These are phyloP conservation scores for Upupa epops DNA, from an alignment of 2,113 vertebrate species.

Conservation along the genomic window DNA sequence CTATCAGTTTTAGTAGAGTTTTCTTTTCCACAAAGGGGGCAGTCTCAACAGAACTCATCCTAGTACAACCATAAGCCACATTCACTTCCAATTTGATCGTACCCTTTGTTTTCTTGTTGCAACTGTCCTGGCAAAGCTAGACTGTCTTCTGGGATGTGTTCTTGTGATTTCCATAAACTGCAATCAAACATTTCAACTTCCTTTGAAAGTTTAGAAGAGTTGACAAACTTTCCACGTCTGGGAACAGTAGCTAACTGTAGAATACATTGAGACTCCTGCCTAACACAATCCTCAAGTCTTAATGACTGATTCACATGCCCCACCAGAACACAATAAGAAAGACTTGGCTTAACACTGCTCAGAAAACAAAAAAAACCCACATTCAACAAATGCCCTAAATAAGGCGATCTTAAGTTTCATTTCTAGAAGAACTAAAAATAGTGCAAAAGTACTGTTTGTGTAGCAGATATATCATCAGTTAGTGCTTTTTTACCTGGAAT, in stretches of 20 bases:
- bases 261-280: not conserved
- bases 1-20: not conserved
- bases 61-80: not conserved
- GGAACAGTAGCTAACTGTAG: not conserved
- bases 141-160: not conserved
- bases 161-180: too few relatives aligned
- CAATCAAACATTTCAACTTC: too few relatives aligned
- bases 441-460: not conserved
- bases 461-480: not conserved
- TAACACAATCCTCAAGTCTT: not conserved
- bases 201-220: not conserved
- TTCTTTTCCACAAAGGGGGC: not conserved
- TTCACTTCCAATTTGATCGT: not conserved
- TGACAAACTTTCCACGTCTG: not conserved
- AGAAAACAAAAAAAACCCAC: not conserved
- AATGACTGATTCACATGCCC: not conserved
- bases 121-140: not conserved
- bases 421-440: not conserved
- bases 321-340: not conserved
- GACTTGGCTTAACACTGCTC: not conserved
- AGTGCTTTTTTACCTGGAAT: not conserved
- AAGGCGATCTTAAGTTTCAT: not conserved
- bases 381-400: not conserved
- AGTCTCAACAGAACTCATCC: not conserved
- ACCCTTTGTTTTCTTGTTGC: not conserved